Percentiles rank a stretch among this genome's conserved stretches.
Evolutionary conservation across 2,797 vertebrate species (phyloP).

Genomic region (Neostethus bicornis): DNA sequence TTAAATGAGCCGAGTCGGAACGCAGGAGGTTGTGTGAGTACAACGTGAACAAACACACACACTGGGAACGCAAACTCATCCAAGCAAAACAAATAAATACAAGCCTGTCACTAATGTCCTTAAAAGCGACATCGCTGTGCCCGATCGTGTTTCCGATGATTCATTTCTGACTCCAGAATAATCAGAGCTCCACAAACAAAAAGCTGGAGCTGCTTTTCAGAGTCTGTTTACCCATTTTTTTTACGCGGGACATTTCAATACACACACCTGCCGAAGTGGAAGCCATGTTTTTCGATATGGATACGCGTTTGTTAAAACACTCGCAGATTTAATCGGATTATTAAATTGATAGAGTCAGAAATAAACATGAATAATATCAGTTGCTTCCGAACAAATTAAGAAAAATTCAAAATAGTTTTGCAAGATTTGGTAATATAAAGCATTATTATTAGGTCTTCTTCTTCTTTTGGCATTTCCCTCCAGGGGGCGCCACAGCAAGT

Average conservation of each 20-base stretch:
- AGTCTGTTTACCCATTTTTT: constrained; percentile 5
- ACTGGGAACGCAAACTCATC: constrained; percentile 12
- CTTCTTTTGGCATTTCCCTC: too few species aligned
- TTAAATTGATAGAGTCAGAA: too few species aligned
- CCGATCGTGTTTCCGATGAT: constrained; percentile 24
- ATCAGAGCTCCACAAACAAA: constrained; percentile 28
- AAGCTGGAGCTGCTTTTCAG: neutral
- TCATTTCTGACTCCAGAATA: constrained; percentile 40
- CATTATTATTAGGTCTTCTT: too few species aligned
- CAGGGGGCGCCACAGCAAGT: too few species aligned
- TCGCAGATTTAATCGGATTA: neutral
- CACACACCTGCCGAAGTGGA: constrained; percentile 46
- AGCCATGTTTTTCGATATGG: neutral
- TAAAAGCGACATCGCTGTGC: constrained; percentile 19
- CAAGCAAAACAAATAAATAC: constrained; percentile 26
- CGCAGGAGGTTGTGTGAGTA: constrained; percentile 4
- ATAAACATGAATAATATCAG: too few species aligned
- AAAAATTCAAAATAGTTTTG: too few species aligned
- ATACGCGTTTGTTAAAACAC: neutral
- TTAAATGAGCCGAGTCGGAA: too few species aligned
- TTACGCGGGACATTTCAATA: constrained; percentile 20
- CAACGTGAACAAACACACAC: constrained; percentile 4
- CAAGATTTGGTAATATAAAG: too few species aligned
- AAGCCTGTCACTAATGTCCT: constrained; percentile 29
- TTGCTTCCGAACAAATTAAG: too few species aligned